A percentile compares a stretch with the other conserved stretches of the same genome.
phyloP scores from a whole-genome alignment of 2,113 vertebrate species.

The Elephas maximus region DNA sequence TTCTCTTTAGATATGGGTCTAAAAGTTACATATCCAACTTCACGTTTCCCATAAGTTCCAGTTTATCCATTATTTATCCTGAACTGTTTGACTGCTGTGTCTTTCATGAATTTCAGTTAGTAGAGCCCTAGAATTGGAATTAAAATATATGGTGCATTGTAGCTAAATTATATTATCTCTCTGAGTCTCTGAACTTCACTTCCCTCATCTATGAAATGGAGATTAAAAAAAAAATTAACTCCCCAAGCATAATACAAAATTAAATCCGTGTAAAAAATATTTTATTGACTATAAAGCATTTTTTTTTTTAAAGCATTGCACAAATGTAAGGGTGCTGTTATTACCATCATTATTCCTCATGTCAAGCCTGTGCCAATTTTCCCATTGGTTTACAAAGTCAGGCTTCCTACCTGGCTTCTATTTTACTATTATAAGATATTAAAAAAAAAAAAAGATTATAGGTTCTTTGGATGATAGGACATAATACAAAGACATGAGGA shows the following conservation, averaged over 20 bases:
- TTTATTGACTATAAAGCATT: background rate
- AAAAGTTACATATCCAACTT: background rate
- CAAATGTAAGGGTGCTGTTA: background rate
- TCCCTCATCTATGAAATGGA: background rate
- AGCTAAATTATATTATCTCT: background rate
- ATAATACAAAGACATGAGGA: no score
- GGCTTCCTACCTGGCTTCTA: background rate
- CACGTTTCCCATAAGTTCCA: background rate
- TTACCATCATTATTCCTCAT: background rate
- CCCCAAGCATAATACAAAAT: background rate
- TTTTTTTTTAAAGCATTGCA: background rate
- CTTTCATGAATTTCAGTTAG: background rate
- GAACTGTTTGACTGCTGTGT: background rate
- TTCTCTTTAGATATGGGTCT: background rate
- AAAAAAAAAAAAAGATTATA: no score
- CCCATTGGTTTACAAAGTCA: background rate
- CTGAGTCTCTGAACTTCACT: background rate
- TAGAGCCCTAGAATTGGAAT: no score
- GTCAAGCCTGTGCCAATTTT: background rate
- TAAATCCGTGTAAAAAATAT: background rate
- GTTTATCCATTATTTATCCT: background rate
- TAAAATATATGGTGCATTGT: background rate
- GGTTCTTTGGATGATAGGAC: no score
- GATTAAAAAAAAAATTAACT: background rate
- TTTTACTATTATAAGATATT: background rate